Evolutionary conservation across 1,140 invertebrate genomes (phyloP).

Genomic region (Diprion similis): DNA sequence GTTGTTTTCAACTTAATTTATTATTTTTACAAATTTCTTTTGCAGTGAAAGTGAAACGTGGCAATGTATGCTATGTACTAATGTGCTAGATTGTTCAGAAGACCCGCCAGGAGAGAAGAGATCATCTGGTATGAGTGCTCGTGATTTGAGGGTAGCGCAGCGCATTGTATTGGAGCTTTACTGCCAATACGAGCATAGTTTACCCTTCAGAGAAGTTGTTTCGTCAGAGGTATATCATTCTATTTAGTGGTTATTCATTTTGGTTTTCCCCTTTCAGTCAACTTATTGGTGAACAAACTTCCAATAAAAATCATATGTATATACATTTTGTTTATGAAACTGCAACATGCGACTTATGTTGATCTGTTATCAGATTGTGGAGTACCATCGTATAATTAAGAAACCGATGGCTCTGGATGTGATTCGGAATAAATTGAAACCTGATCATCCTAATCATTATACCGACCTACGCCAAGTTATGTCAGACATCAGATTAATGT

Average conservation of each 20-base stretch:
- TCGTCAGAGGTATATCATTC: slow-evolving; percentile 70
- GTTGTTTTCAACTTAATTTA: slow-evolving; percentile 17
- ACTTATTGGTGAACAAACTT: not conserved
- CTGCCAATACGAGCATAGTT: slow-evolving; percentile 86
- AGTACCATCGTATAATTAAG: slow-evolving; percentile 79
- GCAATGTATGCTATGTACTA: slow-evolving; percentile 89
- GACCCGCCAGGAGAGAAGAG: slow-evolving; percentile 61
- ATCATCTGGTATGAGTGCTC: slow-evolving; percentile 62
- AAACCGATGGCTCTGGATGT: slow-evolving; percentile 86
- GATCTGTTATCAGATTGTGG: slow-evolving; percentile 66
- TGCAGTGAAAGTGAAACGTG: slow-evolving; percentile 85
- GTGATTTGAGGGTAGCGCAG: slow-evolving; percentile 78
- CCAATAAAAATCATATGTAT: not conserved
- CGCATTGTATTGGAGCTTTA: slow-evolving; percentile 87
- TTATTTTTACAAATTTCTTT: slow-evolving; percentile 36
- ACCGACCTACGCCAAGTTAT: slow-evolving; percentile 78
- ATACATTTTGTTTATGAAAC: slow-evolving; percentile 9
- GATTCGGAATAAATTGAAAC: slow-evolving; percentile 80
- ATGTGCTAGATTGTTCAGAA: slow-evolving; percentile 73
- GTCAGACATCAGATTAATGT: slow-evolving; percentile 83
- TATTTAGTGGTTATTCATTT: slow-evolving; percentile 49
- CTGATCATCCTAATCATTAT: slow-evolving; percentile 76
- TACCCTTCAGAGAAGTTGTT: slow-evolving; percentile 86
- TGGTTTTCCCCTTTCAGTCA: not conserved
- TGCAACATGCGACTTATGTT: slow-evolving; percentile 9